Conservation (phyloP, 2,888 invertebrate genomes). For the Lasioglossum leucozonium region DNA sequence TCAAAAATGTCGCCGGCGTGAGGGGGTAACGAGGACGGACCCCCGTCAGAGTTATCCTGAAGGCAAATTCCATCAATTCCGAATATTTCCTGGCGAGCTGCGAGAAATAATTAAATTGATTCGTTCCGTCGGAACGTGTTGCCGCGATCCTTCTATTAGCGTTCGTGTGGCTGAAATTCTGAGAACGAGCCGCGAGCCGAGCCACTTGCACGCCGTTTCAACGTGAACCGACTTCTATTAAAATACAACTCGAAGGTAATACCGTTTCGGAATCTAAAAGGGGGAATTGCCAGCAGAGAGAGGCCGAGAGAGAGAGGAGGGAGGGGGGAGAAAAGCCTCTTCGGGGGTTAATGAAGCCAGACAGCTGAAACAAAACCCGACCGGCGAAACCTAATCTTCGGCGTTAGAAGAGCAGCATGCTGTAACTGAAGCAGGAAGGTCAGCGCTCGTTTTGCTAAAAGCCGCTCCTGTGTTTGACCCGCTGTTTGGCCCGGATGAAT, state of each 20-base stretch:
- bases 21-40: background rate
- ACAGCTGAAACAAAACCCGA: constrained; percentile 48
- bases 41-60: background rate
- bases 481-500: constrained; percentile 70
- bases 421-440: constrained; percentile 2
- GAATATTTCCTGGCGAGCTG: background rate
- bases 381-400: constrained; percentile 42
- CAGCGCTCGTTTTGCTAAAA: constrained; percentile 24
- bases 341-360: constrained; percentile 46
- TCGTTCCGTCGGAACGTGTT: background rate
- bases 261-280: constrained; percentile 30
- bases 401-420: background rate
- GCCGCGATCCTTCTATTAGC: constrained; percentile 39
- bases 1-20: background rate
- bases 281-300: background rate
- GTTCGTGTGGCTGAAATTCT: constrained; percentile 38
- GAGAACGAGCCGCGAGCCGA: constrained; percentile 14
- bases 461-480: constrained; percentile 52
- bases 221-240: constrained; percentile 50
- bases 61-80: constrained; percentile 23
- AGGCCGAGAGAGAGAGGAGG: background rate
- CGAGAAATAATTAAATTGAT: constrained; percentile 7
- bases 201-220: constrained; percentile 4
- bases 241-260: constrained; percentile 36
- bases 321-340: background rate